A percentile compares a stretch with the other conserved stretches of the same genome.
phyloP scores from a whole-genome alignment of 2,797 vertebrate species.

The Stomatorhinus walkeri region DNA sequence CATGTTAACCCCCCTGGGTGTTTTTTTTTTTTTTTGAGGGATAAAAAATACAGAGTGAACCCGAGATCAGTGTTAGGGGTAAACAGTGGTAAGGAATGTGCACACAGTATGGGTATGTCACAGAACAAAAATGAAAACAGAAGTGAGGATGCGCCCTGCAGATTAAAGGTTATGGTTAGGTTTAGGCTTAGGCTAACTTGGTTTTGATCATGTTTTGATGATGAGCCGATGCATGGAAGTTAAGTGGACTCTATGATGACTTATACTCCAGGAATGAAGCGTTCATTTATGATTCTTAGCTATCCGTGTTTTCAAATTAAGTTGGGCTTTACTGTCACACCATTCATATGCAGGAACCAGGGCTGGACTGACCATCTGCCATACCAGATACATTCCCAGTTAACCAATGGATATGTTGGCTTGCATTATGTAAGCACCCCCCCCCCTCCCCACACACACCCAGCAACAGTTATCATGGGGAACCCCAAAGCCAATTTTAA shows the following conservation, averaged over 20 bases:
- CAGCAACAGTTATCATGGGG: not conserved
- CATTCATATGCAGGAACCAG: not conserved
- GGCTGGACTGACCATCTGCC: not conserved
- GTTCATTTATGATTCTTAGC: not conserved
- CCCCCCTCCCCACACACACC: not conserved
- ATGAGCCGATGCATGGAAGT: not conserved
- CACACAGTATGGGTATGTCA: not conserved
- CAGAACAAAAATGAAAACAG: not conserved
- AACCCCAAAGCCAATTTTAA: not conserved
- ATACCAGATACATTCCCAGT: not conserved
- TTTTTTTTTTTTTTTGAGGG: not conserved
- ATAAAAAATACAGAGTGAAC: slow-evolving; percentile 34
- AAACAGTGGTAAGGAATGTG: not conserved
- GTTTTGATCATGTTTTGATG: not conserved
- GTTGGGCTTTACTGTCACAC: not conserved
- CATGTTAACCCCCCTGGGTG: slow-evolving; percentile 48
- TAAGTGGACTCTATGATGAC: not conserved
- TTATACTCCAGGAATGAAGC: not conserved
- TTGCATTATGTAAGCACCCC: not conserved
- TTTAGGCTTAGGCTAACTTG: not conserved
- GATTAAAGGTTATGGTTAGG: not conserved
- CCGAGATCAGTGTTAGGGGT: slow-evolving; percentile 19
- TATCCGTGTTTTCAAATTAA: not conserved
- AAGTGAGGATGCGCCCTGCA: not conserved
- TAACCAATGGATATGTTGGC: not conserved